These are phyloP conservation scores for Cirrhinus molitorella DNA, from an alignment of 2,797 vertebrate species.

Conservation along the genomic window DNA sequence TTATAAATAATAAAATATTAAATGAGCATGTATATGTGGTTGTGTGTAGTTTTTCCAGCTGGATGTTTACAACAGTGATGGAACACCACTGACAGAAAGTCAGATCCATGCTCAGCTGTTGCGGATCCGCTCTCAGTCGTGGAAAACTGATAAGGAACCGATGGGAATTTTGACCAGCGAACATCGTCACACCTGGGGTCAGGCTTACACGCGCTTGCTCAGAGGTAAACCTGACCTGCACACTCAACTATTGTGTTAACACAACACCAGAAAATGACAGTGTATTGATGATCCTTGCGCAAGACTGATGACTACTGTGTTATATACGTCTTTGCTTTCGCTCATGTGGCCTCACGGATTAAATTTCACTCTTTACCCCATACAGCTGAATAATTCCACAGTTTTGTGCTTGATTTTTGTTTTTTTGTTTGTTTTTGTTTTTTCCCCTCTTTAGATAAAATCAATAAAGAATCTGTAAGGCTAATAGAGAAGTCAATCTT, in stretches of 20 bases:
- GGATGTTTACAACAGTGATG: slow-evolving; percentile 88
- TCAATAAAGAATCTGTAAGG: slow-evolving; percentile 85
- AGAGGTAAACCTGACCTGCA: slow-evolving; percentile 65
- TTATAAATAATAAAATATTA: no score
- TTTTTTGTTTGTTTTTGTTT: not conserved
- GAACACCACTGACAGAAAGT: slow-evolving; percentile 82
- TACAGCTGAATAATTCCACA: not conserved
- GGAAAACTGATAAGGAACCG: slow-evolving; percentile 88
- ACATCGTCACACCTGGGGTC: slow-evolving; percentile 86
- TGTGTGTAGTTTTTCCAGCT: slow-evolving; percentile 83
- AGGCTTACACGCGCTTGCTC: slow-evolving; percentile 81
- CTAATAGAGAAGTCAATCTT: slow-evolving; percentile 84
- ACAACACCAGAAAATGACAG: not conserved
- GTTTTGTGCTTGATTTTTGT: not conserved
- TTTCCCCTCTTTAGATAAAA: slow-evolving; percentile 75
- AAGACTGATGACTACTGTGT: not conserved
- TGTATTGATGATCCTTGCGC: not conserved
- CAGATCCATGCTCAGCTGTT: slow-evolving; percentile 85
- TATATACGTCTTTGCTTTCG: not conserved
- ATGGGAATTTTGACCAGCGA: slow-evolving; percentile 88
- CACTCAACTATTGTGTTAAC: not conserved
- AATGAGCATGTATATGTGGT: not conserved
- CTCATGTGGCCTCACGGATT: not conserved
- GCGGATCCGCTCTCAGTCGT: slow-evolving; percentile 83
- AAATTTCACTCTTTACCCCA: not conserved